Conservation (phyloP, 2,797 vertebrate species). For the Neopelma chrysocephalum region DNA sequence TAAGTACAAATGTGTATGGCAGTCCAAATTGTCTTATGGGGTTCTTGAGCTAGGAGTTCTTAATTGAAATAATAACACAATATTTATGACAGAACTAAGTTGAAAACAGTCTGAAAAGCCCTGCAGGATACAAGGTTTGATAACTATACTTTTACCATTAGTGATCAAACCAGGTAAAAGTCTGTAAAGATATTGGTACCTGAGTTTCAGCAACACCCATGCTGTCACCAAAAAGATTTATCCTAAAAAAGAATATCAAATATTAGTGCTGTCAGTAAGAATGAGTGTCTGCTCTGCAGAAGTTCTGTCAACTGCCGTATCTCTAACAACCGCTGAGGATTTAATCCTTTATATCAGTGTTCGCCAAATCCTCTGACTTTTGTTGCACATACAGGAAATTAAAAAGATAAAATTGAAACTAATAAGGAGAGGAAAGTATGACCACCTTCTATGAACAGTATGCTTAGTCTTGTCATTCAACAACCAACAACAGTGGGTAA, state of each 20-base stretch:
- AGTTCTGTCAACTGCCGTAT: background rate
- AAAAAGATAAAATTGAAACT: slow-evolving; percentile 35
- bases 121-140: background rate
- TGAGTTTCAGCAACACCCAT: background rate
- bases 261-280: background rate
- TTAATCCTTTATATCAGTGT: background rate
- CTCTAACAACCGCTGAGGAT: background rate
- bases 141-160: background rate
- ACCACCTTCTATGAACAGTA: background rate
- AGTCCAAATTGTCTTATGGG: background rate
- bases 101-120: background rate
- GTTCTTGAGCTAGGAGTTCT: background rate
- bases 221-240: background rate
- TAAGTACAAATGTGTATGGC: background rate
- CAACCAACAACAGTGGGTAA: background rate
- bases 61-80: background rate
- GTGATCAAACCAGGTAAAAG: background rate
- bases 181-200: background rate
- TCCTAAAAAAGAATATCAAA: background rate
- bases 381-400: slow-evolving; percentile 28
- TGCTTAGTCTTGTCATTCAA: background rate
- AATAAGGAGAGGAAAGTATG: background rate
- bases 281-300: rapidly evolving
- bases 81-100: background rate
- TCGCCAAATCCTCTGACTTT: background rate